Evolutionary conservation across 2,888 invertebrate genomes (phyloP).

Genomic region (Molorchus minor): DNA sequence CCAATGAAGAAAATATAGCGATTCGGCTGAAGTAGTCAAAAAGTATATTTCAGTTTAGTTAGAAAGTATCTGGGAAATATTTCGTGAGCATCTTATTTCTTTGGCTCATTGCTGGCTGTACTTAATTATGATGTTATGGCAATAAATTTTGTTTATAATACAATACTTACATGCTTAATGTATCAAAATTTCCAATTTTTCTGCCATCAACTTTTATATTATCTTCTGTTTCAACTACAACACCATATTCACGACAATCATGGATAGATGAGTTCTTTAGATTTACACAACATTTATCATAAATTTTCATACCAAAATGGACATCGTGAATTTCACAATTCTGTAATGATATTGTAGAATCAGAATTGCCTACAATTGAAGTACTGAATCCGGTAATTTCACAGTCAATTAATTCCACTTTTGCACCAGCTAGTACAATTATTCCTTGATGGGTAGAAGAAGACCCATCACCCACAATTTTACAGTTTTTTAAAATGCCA

Average conservation of each 20-base stretch:
- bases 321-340: conserved; percentile 55
- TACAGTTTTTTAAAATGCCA: conserved; percentile 63
- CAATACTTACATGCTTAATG: conserved; percentile 56
- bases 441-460: conserved; percentile 67
- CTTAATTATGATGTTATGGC: no score
- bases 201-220: conserved; percentile 38
- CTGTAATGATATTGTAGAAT: conserved; percentile 58
- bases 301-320: conserved; percentile 59
- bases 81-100: no score
- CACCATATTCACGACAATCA: conserved; percentile 64
- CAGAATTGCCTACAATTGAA: conserved; percentile 64
- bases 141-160: no score
- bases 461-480: conserved; percentile 63
- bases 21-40: no score
- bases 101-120: no score
- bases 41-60: no score
- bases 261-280: conserved; percentile 59
- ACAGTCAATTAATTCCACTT: conserved; percentile 63
- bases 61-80: no score
- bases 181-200: conserved; percentile 51
- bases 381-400: conserved; percentile 65
- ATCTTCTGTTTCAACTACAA: conserved; percentile 64
- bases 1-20: no score
- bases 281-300: conserved; percentile 60
- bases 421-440: conserved; percentile 62